These are phyloP conservation scores for Benthosema pterotum DNA, from an alignment of 2,797 vertebrate genomes.

Conservation along the genomic window DNA sequence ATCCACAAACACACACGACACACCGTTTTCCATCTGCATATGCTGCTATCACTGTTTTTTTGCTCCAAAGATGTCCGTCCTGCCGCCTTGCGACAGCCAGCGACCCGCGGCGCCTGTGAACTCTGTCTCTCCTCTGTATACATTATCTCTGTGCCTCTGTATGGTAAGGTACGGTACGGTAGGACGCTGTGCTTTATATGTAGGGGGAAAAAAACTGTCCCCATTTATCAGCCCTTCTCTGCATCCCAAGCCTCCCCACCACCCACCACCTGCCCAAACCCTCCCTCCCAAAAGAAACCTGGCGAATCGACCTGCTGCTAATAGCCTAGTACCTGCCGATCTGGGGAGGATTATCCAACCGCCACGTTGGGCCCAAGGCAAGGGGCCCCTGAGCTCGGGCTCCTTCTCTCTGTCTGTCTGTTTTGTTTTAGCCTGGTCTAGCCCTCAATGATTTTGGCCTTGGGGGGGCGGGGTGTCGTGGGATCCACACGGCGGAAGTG, in stretches of 20 bases:
- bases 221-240: conserved; percentile 70
- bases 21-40: conserved; percentile 32
- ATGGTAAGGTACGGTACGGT: neutral
- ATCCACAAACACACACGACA: no score
- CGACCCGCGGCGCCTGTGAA: conserved; percentile 70
- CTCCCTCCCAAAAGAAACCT: conserved; percentile 2
- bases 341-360: no score
- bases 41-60: conserved; percentile 56
- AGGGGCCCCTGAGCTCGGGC: no score
- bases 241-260: conserved; percentile 36
- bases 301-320: conserved; percentile 68
- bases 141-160: conserved; percentile 53
- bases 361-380: no score
- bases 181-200: conserved; percentile 60
- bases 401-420: no score
- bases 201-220: conserved; percentile 56
- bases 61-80: conserved; percentile 54
- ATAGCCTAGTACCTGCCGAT: no score
- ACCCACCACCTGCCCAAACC: no score
- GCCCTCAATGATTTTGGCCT: no score
- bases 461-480: no score
- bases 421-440: no score
- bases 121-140: conserved; percentile 47
- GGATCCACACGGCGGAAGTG: no score
- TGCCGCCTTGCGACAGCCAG: conserved; percentile 52